These are phyloP conservation scores for Addax nasomaculatus DNA, from an alignment of 2,113 vertebrate genomes.

Conservation along the genomic window DNA sequence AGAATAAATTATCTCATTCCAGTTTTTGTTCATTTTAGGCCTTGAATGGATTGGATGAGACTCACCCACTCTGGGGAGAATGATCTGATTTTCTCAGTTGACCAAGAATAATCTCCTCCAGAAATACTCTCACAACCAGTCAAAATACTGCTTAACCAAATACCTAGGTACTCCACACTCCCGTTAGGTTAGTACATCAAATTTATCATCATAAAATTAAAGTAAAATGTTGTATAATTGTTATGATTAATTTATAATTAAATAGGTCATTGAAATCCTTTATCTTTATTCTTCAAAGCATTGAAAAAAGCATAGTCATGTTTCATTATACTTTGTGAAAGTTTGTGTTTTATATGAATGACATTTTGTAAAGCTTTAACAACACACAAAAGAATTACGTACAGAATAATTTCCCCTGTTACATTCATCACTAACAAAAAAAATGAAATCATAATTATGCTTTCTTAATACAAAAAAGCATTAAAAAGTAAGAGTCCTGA, in stretches of 20 bases:
- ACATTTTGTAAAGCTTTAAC: background rate
- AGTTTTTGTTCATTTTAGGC: background rate
- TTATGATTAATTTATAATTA: background rate
- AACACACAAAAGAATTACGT: background rate
- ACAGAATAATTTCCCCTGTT: background rate
- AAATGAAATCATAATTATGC: background rate
- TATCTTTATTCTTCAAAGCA: background rate
- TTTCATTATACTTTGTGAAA: slow-evolving; percentile 5
- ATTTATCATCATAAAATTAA: background rate
- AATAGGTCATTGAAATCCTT: background rate
- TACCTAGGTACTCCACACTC: background rate
- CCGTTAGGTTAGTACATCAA: background rate
- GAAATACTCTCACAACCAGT: background rate
- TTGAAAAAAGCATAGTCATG: background rate
- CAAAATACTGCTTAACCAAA: background rate
- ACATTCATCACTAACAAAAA: background rate
- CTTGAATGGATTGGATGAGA: too few species aligned
- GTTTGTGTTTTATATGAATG: background rate
- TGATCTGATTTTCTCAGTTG: background rate
- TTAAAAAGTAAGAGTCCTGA: background rate
- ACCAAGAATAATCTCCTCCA: background rate
- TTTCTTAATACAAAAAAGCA: background rate
- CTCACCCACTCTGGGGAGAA: fast-evolving
- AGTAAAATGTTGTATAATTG: background rate
- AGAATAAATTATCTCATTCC: background rate